These are phyloP conservation scores for Caenorhabditis panamensis DNA, from an alignment of 2,888 invertebrate genomes.

Conservation along the genomic window DNA sequence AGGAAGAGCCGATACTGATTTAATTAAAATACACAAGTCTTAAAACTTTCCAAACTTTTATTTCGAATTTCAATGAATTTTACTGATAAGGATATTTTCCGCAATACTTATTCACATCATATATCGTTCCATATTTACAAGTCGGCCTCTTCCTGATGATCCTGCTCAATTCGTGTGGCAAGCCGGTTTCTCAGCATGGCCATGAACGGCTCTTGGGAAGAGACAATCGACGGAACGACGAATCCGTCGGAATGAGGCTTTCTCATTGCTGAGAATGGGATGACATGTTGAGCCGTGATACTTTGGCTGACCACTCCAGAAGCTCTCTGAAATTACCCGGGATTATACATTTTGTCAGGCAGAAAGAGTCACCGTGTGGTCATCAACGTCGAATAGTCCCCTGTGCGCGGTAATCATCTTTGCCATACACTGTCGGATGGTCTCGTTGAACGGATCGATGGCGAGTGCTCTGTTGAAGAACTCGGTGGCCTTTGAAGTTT, in stretches of 20 bases:
- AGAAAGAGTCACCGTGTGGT: slow-evolving; percentile 31
- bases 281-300: background rate
- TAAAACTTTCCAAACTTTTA: background rate
- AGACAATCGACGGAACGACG: slow-evolving; percentile 45
- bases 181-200: slow-evolving; percentile 28
- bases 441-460: slow-evolving; percentile 67
- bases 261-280: slow-evolving; percentile 14
- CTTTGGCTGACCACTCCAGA: background rate
- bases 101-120: too few species aligned
- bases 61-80: background rate
- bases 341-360: too few species aligned
- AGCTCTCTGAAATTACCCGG: slow-evolving; percentile 16
- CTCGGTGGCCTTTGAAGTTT: slow-evolving; percentile 49
- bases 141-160: background rate
- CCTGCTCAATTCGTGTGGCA: background rate
- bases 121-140: too few species aligned
- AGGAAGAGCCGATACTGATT: slow-evolving; percentile 11
- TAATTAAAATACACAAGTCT: background rate
- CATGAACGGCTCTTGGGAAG: slow-evolving; percentile 25
- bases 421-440: slow-evolving; percentile 58
- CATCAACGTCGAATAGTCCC: slow-evolving; percentile 18
- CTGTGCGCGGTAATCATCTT: slow-evolving; percentile 37
- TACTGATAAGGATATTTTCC: too few species aligned
- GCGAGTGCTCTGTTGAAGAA: slow-evolving; percentile 69
- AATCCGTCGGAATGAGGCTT: slow-evolving; percentile 41